Percentiles rank a stretch among this genome's conserved stretches.
Conservation (phyloP, 2,113 vertebrate genomes). For the Puffinus mauretanicus region DNA sequence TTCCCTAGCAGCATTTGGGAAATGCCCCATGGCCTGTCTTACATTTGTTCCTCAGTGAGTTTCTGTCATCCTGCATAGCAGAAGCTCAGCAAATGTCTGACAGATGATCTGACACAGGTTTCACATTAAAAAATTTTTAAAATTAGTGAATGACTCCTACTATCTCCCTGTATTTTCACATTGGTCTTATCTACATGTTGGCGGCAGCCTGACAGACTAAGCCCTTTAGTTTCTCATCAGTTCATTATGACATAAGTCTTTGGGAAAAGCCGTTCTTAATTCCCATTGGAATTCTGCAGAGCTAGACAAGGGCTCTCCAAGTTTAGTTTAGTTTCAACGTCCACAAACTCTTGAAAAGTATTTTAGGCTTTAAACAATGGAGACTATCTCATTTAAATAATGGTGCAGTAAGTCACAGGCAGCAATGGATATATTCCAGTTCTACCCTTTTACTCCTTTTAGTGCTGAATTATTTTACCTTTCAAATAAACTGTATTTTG, state of each 20-base stretch:
- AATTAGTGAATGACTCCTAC: not conserved
- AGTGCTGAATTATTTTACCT: slow-evolving; percentile 59
- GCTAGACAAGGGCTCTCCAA: not conserved
- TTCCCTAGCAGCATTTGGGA: not conserved
- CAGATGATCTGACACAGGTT: not conserved
- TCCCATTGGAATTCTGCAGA: not conserved
- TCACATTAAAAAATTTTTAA: not conserved
- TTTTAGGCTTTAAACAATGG: not conserved
- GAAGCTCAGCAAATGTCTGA: not conserved
- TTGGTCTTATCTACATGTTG: not conserved
- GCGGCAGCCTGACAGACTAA: not conserved
- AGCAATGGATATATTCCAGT: not conserved
- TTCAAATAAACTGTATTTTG: slow-evolving; percentile 73
- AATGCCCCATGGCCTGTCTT: not conserved
- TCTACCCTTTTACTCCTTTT: not conserved
- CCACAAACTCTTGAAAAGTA: not conserved
- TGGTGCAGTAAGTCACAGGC: not conserved
- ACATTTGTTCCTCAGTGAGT: not conserved
- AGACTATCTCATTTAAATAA: not conserved
- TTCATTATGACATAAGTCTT: not conserved
- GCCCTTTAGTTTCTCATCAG: not conserved
- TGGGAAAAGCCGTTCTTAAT: not conserved
- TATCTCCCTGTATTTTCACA: not conserved
- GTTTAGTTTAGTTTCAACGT: not conserved
- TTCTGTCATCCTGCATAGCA: not conserved